Evolutionary conservation across 2,113 vertebrate genomes (phyloP), one percentile per base, ranked within the genome.

Genomic region (Lophura nycthemera): DNA sequence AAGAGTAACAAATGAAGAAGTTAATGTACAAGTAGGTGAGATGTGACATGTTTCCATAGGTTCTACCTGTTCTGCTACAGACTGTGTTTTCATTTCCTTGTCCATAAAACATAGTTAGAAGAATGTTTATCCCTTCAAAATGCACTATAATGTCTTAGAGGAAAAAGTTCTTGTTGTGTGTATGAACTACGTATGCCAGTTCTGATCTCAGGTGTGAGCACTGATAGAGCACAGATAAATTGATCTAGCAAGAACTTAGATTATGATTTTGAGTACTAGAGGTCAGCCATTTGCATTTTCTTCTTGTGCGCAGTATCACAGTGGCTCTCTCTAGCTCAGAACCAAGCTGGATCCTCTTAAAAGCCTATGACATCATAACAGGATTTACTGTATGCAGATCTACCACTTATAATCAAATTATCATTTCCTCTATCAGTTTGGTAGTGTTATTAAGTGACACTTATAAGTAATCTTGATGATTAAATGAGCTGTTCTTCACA

Each of bases 391-490:
- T 56, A 72, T 83, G 72, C 79, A 95, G 65, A 65, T 96, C 90
- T 88, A 43, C 76, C 88, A 86, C 83, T 95, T 90, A 19, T 45
- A 88, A 95, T 91, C 86, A 95, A 86, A 54, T 69, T 13, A 61
- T 74, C 34, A 90, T 88, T 95, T 96, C 91, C 93, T 95, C 34
- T 78, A 13, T 71, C 43, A 57, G 61, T 83, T 77, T 75, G 43
- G 48, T 65, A 78, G 54, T 48, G 61, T 88, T 96, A 95, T 94
- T 91, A 95, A 97, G 69, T 75, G 91, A 91, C 76, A 93, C 79
- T 95, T 80, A 74, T 14, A 87, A 89, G 47, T 80, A 89, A 95
- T 95, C 82, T 84, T 86, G 70, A 45, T 93, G 93, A 97, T 95
- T 95, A 95, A 91, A 94, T 38, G 57, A 93, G 83, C 79, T 72